Percentiles rank a stretch among this genome's conserved stretches.
These are phyloP conservation scores for Sepiola atlantica DNA, from an alignment of 2,888 invertebrate species.

Conservation along the genomic window DNA sequence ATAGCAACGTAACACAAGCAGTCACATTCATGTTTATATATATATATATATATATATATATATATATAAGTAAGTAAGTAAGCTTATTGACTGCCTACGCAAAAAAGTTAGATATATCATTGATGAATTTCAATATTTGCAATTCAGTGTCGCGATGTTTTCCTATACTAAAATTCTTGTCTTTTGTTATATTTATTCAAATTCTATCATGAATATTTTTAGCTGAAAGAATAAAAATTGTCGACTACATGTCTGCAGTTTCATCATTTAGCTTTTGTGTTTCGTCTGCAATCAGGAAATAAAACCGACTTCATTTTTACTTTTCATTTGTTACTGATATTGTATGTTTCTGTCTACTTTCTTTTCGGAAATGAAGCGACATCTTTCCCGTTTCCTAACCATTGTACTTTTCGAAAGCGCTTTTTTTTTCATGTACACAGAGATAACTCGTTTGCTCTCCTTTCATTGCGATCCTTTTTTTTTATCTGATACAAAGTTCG, in stretches of 20 bases:
- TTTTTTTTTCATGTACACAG: neutral
- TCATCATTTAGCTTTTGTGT: neutral
- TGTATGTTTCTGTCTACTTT: neutral
- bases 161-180: neutral
- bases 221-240: constrained; percentile 18
- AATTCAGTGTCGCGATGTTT: neutral
- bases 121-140: neutral
- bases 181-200: neutral
- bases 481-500: too few relatives aligned
- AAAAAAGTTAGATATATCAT: neutral
- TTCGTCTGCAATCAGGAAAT: neutral
- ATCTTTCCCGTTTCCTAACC: neutral
- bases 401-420: neutral
- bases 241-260: neutral
- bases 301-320: neutral
- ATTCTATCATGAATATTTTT: neutral
- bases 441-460: too few relatives aligned
- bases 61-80: neutral
- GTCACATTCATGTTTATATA: neutral
- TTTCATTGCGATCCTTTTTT: too few relatives aligned
- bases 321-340: neutral
- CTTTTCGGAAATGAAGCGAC: neutral
- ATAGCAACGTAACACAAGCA: too few relatives aligned
- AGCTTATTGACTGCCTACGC: too few relatives aligned
- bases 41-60: neutral